Evolutionary conservation across 2,888 invertebrate genomes (phyloP).

Genomic region (Girardia tigrina): DNA sequence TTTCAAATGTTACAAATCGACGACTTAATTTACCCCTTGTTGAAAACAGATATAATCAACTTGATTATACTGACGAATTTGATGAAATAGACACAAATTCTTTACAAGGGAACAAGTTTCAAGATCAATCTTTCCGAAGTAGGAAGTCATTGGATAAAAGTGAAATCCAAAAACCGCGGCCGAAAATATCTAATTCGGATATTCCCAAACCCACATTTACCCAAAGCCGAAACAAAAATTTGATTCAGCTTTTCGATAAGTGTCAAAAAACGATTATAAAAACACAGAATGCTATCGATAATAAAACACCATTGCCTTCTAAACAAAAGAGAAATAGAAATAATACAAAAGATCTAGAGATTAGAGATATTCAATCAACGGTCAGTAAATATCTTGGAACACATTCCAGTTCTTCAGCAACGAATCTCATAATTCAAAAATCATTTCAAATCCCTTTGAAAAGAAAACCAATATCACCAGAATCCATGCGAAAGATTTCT

Average conservation of each 20-base stretch:
- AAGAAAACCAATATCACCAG: neutral
- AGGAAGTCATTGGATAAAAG: neutral
- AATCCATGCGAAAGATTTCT: neutral
- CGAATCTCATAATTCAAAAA: neutral
- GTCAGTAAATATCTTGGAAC: neutral
- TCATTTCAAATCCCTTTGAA: neutral
- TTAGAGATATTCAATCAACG: neutral
- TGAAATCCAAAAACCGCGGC: neutral
- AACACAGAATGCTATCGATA: neutral
- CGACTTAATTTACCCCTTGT: neutral
- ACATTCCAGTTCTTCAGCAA: neutral
- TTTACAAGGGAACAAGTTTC: neutral
- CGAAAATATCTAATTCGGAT: neutral
- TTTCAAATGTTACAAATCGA: neutral
- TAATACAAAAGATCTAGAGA: neutral
- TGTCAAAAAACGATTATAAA: neutral
- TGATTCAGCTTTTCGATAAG: neutral
- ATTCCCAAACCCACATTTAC: neutral
- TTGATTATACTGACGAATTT: neutral
- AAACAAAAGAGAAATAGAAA: neutral
- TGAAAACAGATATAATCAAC: neutral
- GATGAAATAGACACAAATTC: neutral
- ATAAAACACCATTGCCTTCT: neutral
- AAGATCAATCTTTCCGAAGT: neutral
- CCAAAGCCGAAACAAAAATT: neutral